phyloP scores from a whole-genome alignment of 64 coral and sea anemone genomes.

The Stichodactyla mertensii region DNA sequence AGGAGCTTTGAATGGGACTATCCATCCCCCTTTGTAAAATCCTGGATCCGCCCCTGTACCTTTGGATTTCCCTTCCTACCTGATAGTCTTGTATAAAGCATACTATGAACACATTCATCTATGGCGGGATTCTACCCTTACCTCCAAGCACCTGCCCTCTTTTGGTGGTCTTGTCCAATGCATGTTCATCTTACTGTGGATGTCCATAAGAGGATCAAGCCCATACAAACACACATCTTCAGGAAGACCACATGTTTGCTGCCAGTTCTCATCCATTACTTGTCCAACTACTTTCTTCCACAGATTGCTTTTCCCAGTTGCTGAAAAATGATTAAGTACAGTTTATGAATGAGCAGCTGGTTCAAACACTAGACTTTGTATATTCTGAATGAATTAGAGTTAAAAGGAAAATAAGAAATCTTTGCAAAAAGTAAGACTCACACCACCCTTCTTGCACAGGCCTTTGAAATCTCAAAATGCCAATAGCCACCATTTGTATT shows the following conservation, averaged over 20 bases:
- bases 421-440: too few species aligned
- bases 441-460: too few species aligned
- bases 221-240: conserved; percentile 84
- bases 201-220: conserved; percentile 59
- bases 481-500: too few species aligned
- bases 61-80: too few species aligned
- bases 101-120: not conserved
- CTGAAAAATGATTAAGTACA: not conserved
- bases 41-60: too few species aligned
- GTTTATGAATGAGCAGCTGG: not conserved
- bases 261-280: conserved; percentile 76
- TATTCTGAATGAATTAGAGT: too few species aligned
- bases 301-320: conserved; percentile 20
- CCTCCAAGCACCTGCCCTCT: conserved; percentile 81
- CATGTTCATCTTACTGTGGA: conserved; percentile 62
- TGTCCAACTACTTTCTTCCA: conserved; percentile 69
- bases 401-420: too few species aligned
- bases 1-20: too few species aligned
- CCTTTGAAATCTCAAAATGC: too few species aligned
- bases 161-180: conserved; percentile 74
- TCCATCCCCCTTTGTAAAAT: too few species aligned
- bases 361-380: too few species aligned
- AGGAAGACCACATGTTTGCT: conserved; percentile 69
- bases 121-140: not conserved
- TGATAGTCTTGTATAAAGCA: too few species aligned